These are phyloP conservation scores for Scomber colias DNA, from an alignment of 2,113 vertebrate species.

Conservation along the genomic window DNA sequence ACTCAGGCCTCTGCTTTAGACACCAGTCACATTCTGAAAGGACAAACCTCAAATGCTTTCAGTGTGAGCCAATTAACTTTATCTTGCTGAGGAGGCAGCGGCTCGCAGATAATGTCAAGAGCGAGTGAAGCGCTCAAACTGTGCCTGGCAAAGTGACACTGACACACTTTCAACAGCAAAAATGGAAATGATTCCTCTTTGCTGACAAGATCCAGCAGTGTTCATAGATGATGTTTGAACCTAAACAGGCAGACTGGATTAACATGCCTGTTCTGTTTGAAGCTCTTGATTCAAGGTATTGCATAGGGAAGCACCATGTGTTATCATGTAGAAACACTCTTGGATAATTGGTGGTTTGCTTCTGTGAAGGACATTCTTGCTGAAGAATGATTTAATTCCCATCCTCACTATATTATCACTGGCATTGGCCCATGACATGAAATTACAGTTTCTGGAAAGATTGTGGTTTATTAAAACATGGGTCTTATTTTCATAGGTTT, in stretches of 20 bases:
- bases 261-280: background rate
- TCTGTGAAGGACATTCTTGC: too few species aligned
- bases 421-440: too few species aligned
- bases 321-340: background rate
- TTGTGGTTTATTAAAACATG: too few species aligned
- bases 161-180: constrained; percentile 5
- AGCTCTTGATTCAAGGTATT: background rate
- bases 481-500: too few species aligned
- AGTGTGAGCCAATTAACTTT: constrained; percentile 43
- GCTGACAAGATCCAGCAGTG: background rate
- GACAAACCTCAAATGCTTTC: constrained; percentile 41
- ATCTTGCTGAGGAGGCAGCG: constrained; percentile 51
- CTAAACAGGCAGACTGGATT: too few species aligned
- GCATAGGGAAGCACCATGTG: too few species aligned
- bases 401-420: too few species aligned
- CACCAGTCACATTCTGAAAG: constrained; percentile 1
- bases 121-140: constrained; percentile 39
- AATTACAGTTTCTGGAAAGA: too few species aligned
- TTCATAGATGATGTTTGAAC: background rate
- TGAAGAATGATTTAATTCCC: too few species aligned
- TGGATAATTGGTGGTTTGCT: too few species aligned
- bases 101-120: constrained; percentile 55
- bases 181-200: constrained; percentile 23
- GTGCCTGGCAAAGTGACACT: background rate
- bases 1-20: too few species aligned